Percentiles rank a stretch among this genome's conserved stretches.
Conservation (phyloP, 2,797 vertebrate species). For the Falco naumanni region DNA sequence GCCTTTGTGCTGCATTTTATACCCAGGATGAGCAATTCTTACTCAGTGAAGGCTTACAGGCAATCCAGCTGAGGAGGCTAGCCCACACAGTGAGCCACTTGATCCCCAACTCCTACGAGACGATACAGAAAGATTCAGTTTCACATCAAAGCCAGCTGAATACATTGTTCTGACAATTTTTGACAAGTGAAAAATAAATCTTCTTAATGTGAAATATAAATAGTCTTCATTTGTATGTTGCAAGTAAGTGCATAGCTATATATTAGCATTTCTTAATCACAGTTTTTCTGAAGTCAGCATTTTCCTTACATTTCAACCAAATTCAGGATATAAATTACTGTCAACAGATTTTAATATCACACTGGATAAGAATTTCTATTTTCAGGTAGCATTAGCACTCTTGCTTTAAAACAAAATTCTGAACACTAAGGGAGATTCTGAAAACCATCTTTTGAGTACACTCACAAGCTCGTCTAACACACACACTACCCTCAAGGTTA, state of each 20-base stretch:
- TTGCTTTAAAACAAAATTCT: not conserved
- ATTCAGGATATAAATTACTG: not conserved
- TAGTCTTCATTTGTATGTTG: not conserved
- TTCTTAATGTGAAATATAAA: conserved; percentile 3
- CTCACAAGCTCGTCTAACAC: not conserved
- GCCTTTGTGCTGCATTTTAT: not conserved
- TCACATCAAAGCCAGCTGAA: conserved; percentile 16
- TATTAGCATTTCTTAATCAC: not conserved
- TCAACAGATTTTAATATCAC: not conserved
- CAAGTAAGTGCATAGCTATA: not conserved
- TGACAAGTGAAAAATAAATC: conserved; percentile 37
- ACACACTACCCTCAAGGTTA: not conserved
- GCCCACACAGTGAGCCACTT: not conserved
- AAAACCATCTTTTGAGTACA: not conserved
- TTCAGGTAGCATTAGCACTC: not conserved
- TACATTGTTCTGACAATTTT: not conserved
- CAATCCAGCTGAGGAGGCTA: not conserved
- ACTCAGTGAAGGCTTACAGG: not conserved
- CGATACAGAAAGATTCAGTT: not conserved
- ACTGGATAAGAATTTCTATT: not conserved
- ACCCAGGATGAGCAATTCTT: not conserved
- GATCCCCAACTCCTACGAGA: not conserved
- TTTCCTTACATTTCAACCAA: not conserved
- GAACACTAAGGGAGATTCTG: not conserved
- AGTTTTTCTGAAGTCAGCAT: not conserved